Evolutionary conservation across 2,797 vertebrate genomes (phyloP).

Genomic region (Rhynchotus rufescens): DNA sequence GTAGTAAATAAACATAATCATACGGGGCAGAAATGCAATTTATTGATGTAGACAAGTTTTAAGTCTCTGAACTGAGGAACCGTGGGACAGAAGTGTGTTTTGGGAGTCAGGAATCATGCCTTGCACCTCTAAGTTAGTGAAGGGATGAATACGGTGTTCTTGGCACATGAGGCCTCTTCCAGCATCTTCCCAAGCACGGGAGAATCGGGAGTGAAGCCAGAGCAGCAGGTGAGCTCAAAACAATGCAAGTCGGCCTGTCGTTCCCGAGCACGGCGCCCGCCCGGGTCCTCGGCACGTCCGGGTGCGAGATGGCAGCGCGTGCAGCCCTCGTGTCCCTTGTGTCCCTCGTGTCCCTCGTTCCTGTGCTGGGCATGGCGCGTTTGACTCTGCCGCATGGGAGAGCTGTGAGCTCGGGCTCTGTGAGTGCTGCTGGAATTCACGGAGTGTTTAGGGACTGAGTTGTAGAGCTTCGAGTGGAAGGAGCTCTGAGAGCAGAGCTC

Average conservation of each 20-base stretch:
- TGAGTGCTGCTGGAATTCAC: neutral
- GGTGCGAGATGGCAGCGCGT: neutral
- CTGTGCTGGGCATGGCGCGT: fast-evolving
- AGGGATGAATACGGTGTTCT: fast-evolving
- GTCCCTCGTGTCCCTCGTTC: neutral
- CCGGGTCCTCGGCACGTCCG: neutral
- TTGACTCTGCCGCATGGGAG: neutral
- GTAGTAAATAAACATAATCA: neutral
- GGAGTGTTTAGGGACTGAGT: neutral
- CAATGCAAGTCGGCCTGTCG: neutral
- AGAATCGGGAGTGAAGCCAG: neutral
- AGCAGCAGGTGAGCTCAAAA: constrained; percentile 10
- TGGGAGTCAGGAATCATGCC: neutral
- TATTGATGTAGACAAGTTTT: neutral
- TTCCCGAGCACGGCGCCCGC: neutral
- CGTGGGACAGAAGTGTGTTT: neutral
- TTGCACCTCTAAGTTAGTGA: fast-evolving
- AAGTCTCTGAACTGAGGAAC: neutral
- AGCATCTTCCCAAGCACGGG: fast-evolving
- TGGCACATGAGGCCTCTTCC: fast-evolving
- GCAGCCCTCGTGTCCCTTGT: neutral
- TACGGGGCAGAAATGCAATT: neutral
- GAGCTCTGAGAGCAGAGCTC: neutral
- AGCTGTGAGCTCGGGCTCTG: neutral
- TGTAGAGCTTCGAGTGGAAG: neutral